A percentile compares a stretch with the other conserved stretches of the same genome.
These are phyloP conservation scores for Sebastes ruberrimus DNA, from an alignment of 2,797 vertebrate species.

Conservation along the genomic window DNA sequence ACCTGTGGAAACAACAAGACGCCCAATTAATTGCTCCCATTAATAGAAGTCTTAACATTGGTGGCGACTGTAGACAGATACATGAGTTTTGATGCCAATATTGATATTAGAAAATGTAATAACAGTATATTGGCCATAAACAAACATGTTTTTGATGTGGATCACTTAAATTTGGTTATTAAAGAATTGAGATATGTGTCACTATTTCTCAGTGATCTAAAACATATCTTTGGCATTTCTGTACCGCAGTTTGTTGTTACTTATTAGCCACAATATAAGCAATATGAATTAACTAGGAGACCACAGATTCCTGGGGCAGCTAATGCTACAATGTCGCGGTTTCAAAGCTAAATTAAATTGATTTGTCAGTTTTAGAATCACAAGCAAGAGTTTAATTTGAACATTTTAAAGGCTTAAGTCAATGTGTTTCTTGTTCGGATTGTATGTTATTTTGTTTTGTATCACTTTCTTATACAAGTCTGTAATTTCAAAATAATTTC, in stretches of 20 bases:
- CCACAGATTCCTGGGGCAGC: constrained; percentile 22
- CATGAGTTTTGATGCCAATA: neutral
- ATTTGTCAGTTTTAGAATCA: constrained; percentile 1
- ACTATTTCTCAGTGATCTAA: neutral
- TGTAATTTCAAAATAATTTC: neutral
- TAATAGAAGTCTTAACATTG: neutral
- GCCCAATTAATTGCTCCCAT: neutral
- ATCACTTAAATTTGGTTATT: neutral
- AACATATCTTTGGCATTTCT: neutral
- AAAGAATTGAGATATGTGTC: neutral
- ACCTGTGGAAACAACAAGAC: constrained; percentile 10
- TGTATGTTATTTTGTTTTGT: constrained; percentile 4
- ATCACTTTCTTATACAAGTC: neutral
- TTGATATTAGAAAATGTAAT: neutral
- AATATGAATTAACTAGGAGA: neutral
- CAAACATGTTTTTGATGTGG: neutral
- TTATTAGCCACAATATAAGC: neutral
- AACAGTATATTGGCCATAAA: neutral
- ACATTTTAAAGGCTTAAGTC: neutral
- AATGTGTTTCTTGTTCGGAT: neutral
- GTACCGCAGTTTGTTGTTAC: neutral
- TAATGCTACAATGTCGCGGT: neutral
- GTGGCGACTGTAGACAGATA: neutral
- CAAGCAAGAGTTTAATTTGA: neutral
- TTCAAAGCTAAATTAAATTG: neutral